Evolutionary conservation across 1,140 invertebrate genomes (phyloP).

Genomic region (Drosophila watanabei): DNA sequence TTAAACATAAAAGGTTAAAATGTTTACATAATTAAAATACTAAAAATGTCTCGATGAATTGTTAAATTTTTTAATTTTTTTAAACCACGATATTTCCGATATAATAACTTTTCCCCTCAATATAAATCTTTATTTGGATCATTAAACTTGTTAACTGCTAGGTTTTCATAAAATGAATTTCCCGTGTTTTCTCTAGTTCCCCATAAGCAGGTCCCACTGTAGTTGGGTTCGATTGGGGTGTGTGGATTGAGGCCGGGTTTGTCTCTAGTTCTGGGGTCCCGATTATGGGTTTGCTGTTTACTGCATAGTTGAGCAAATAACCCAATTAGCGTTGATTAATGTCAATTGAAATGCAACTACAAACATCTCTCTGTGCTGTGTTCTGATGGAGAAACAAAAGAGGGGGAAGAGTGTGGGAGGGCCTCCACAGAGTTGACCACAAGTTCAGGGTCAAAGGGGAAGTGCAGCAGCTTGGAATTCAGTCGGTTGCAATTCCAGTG

Average conservation of each 20-base stretch:
- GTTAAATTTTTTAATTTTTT: no score
- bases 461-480: neutral
- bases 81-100: neutral
- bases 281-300: conserved; percentile 74
- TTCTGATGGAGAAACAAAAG: neutral
- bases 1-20: no score
- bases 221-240: conserved; percentile 15
- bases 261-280: conserved; percentile 33
- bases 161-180: neutral
- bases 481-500: neutral
- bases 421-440: conserved; percentile 10
- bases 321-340: conserved; percentile 82
- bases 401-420: neutral
- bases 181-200: neutral
- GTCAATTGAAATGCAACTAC: conserved; percentile 75
- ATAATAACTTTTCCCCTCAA: neutral
- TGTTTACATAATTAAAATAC: no score
- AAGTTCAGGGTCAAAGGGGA: conserved; percentile 53
- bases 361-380: conserved; percentile 10
- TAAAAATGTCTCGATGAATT: no score
- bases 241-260: conserved; percentile 11
- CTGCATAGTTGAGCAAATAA: conserved; percentile 77
- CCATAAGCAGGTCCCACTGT: neutral
- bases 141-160: no score
- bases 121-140: neutral